Evolutionary conservation across 2,797 vertebrate genomes (phyloP), one percentile per base, ranked within the genome.

Genomic region (Labroides dimidiatus): DNA sequence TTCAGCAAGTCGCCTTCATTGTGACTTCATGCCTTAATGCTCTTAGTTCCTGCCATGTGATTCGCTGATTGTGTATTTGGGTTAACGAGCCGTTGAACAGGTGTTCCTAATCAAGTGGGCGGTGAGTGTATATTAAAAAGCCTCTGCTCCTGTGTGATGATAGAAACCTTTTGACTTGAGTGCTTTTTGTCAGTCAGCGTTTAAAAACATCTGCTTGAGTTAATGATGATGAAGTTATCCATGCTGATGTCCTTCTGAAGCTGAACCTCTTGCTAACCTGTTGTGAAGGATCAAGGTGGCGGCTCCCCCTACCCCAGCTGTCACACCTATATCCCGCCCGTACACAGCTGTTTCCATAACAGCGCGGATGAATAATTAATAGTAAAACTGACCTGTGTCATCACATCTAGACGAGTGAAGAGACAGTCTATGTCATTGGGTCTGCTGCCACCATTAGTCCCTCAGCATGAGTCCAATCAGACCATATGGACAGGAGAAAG

Each of bases 341-440:
- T 36, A 47, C 23, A 4, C 17, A 7, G 2, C 68, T 49, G 66
- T 0, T 54, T 44, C 71, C 64, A 76, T 78, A 24, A 64, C 68
- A 52, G 33, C n/a, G 53, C 17, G 30, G 42, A 56, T 54, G 27
- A 82, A 72, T 76, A 76, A 78, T 77, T 61, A 59, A 63, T 67
- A 53, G 49, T 74, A 62, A 63, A 39, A 53, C 27, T 73, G 61
- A 75, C 30, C n/a, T 60, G 33, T 72, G 47, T 85, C 64, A 62
- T 59, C 64, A 63, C 58, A 70, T 82, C 17, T 45, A 41, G 66
- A 23, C 55, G 13, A 56, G 67, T 72, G 54, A 71, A n/a, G 39
- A 47, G 21, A 53, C 37, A 33, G 55, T 9, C 39, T 45, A 51
- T 73, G 57, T 75, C 72, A 72, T 79, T 69, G 56, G 17, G 21